Evolutionary conservation across 2,888 invertebrate species (phyloP), one percentile per base, ranked within the genome.

Genomic region (Hedya salicella): DNA sequence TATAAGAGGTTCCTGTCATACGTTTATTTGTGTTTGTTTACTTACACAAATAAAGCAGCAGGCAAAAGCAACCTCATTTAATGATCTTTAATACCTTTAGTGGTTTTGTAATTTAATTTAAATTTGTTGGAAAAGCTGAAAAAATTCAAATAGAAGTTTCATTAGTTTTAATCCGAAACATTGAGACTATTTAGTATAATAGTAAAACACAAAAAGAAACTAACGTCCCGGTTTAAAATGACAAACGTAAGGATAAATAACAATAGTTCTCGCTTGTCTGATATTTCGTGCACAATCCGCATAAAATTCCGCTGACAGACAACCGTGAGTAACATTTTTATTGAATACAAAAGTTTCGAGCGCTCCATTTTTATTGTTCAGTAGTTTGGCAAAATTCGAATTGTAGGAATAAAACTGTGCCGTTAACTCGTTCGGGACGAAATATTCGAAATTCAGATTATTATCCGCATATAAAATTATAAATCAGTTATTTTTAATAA

Each of bases 341-440:
- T 60, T 65, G 65, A 65, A 65, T 52, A 60, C 65, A 60, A 65
- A 65, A 65, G 65, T 60, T 65, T 39, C 52, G 16, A 32, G 59
- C 59, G 40, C 52, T 59, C 52, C 59, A 57, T 57, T 53, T 65
- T 65, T 60, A 65, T 60, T 60, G 65, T 53, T 60, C 65, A 60
- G 46, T 60, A 60, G 65, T 65, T 65, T 46, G 46, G 64, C 44
- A 59, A 65, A 56, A 59, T 60, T 46, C 59, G 25, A 60, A 53
- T 40, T 53, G 39, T 39, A 52, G 46, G 52, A 25, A 46, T 65
- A 40, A 60, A 65, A 60, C 46, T 59, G 44, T 30, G 42, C 42
- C 36, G 39, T 48, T 39, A 64, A 48, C 48, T 17, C 52, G 44
- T 36, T 46, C 40, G 17, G 30, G 52, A 25, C 25, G 13, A 59